Evolutionary conservation across 2,797 vertebrate species (phyloP), one percentile per base, ranked within the genome.

Genomic region (Salarias fasciatus): DNA sequence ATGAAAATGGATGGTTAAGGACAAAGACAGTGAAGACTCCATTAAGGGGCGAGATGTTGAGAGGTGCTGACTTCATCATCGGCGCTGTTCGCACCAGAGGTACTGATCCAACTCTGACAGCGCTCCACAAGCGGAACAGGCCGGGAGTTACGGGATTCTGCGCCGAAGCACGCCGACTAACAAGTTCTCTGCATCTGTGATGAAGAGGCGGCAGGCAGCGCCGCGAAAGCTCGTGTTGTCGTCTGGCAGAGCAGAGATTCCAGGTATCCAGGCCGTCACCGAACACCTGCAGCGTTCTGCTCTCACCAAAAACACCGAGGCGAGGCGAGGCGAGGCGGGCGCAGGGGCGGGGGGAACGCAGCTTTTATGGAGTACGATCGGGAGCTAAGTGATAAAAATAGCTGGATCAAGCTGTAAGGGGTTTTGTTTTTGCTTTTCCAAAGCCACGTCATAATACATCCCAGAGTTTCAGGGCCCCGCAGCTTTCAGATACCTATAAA

Each of bases 51-150:
- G 65, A 82, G 80, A 89, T 88, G 77, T 87, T 87, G 85, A 88
- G 88, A 88, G 86, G 86, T 86, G 90, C 88, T 89, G 90, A 89
- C 88, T 90, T 89, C 90, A 89, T 91, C 86, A 86, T 86, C 52
- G 60, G 68, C 82, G 72, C 80, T 79, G 86, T 90, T 90, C 84
- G 79, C 57, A 31, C 68, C 75, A 68, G 43, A 50, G 65, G 42
- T 77, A 66, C 72, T 57, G 80, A 83, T 75, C 57, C 62, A 41
- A 40, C 64, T 77, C 60, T 65, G 57, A 59, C 59, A 37, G 53
- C 61, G 57, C 65, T 60, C 46, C 43, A 31, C 7, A 9, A 52
- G 15, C 63, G 66, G 51, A 24, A 24, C 35, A 2, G 28, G 65
- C 30, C 0, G 11, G 37, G 42, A 75, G 44, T 44, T 31, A 64